Percentiles rank a stretch among this genome's conserved stretches.
Evolutionary conservation across 2,797 vertebrate genomes (phyloP).

Genomic region (Tokudaia tokunoshimensis): DNA sequence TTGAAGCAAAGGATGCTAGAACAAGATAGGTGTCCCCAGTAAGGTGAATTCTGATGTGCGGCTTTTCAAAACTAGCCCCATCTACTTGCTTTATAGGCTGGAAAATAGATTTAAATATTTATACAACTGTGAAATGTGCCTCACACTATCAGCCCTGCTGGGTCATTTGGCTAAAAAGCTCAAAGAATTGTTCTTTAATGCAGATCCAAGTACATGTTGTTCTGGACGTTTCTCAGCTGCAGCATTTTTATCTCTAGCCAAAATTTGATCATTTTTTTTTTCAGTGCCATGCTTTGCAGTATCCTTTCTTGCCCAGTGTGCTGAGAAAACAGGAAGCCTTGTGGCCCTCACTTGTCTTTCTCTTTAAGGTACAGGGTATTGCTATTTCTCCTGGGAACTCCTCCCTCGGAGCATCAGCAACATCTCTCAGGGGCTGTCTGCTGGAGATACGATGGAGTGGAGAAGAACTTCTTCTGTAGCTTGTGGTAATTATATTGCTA

Average conservation of each 20-base stretch:
- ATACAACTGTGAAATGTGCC: constrained; percentile 85
- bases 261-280: constrained; percentile 69
- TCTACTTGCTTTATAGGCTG: constrained; percentile 80
- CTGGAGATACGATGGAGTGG: constrained; percentile 13
- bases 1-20: not conserved
- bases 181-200: constrained; percentile 88
- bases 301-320: constrained; percentile 79
- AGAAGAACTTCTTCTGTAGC: constrained; percentile 54
- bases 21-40: not conserved
- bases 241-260: constrained; percentile 88
- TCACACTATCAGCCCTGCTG: constrained; percentile 82
- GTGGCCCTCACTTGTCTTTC: constrained; percentile 65
- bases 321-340: constrained; percentile 75
- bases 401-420: not conserved
- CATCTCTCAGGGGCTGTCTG: not conserved
- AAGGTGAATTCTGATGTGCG: constrained; percentile 67
- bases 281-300: constrained; percentile 83
- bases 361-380: constrained; percentile 80
- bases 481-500: constrained; percentile 46
- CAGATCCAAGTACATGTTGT: constrained; percentile 90
- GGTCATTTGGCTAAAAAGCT: constrained; percentile 87
- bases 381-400: constrained; percentile 74
- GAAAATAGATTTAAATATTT: constrained; percentile 86
- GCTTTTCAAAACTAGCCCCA: constrained; percentile 71
- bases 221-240: constrained; percentile 88